Conservation (phyloP, 35 echinoderm and acorn worm genomes). For the Nesometra sesokonis region DNA sequence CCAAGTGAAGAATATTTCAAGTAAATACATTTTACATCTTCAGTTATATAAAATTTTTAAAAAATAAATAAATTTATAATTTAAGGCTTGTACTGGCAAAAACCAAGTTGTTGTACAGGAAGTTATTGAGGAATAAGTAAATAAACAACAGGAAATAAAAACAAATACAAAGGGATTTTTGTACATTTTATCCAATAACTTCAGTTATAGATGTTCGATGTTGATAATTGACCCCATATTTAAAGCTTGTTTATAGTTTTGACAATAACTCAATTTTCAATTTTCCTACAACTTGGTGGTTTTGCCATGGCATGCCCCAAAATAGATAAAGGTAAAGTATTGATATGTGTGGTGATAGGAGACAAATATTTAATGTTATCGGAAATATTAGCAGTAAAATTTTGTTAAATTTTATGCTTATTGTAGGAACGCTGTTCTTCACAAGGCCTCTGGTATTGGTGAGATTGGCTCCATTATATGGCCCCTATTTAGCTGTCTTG, state of each 20-base stretch:
- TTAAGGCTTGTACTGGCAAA: not conserved
- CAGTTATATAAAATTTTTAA: not conserved
- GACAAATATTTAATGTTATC: not conserved
- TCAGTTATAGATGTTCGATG: too few relatives aligned
- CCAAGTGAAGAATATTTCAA: slow-evolving; percentile 51
- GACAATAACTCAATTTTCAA: too few relatives aligned
- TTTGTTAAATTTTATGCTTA: not conserved
- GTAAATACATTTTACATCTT: slow-evolving; percentile 4
- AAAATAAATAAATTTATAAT: not conserved
- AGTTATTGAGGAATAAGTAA: too few relatives aligned
- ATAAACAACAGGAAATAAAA: too few relatives aligned
- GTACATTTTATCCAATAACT: too few relatives aligned
- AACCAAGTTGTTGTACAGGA: too few relatives aligned
- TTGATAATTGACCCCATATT: too few relatives aligned
- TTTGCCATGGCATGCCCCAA: too few relatives aligned
- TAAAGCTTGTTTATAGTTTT: too few relatives aligned
- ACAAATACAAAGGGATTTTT: too few relatives aligned
- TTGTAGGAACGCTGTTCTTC: slow-evolving; percentile 2
- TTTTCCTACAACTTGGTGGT: too few relatives aligned
- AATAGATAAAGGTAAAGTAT: not conserved
- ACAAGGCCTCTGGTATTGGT: not conserved
- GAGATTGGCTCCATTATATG: not conserved
- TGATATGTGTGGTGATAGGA: not conserved
- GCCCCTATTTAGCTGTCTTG: not conserved
- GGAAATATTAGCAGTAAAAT: not conserved